These are phyloP conservation scores for Coturnix japonica DNA, from an alignment of 2,113 vertebrate species.

Conservation along the genomic window DNA sequence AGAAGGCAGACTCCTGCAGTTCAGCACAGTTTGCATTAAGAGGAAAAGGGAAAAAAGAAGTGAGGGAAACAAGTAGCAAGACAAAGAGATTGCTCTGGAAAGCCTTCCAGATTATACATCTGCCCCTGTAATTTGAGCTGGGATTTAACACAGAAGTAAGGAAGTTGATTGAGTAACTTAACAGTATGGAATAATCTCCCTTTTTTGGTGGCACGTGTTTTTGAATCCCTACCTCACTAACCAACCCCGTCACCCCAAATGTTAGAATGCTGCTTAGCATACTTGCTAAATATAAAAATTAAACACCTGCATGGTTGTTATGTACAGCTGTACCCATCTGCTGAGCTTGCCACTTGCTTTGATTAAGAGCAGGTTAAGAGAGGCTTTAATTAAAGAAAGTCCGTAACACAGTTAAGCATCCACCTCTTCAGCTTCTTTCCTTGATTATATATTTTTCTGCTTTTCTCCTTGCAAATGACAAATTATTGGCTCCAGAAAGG, in stretches of 20 bases:
- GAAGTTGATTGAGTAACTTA: constrained; percentile 32
- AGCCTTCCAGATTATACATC: constrained; percentile 10
- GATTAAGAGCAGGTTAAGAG: constrained; percentile 68
- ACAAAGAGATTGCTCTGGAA: not conserved
- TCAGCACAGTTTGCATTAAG: not conserved
- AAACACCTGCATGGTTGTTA: constrained; percentile 64
- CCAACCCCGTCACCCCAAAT: not conserved
- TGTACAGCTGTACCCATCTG: constrained; percentile 65
- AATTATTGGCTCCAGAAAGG: not conserved
- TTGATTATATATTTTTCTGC: constrained; percentile 46
- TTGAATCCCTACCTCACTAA: not conserved
- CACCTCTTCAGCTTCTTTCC: constrained; percentile 10
- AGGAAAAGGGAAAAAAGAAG: not conserved
- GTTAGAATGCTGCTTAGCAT: not conserved
- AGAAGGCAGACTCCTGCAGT: not conserved
- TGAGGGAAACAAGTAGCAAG: not conserved
- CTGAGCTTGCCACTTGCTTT: constrained; percentile 57
- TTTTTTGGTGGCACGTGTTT: not conserved
- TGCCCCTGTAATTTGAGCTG: constrained; percentile 36
- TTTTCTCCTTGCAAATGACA: constrained; percentile 18
- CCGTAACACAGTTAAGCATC: constrained; percentile 24
- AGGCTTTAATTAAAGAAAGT: constrained; percentile 63
- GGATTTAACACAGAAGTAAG: constrained; percentile 4
- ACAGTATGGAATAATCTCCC: not conserved
- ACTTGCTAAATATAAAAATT: constrained; percentile 46